Conservation (phyloP, 2,888 invertebrate genomes). For the Scaeva pyrastri region DNA sequence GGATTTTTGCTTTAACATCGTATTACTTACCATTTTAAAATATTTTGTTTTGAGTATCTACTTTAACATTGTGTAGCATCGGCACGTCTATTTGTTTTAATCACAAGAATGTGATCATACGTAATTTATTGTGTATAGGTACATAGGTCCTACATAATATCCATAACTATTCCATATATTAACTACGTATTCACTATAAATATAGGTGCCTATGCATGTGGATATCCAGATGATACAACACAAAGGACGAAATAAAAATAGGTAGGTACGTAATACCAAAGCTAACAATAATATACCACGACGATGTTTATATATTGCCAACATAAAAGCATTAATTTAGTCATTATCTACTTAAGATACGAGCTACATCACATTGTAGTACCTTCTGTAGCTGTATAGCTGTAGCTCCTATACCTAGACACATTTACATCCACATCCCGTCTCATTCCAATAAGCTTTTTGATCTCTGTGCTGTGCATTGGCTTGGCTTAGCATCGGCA, state of each 20-base stretch:
- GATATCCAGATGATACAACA: neutral
- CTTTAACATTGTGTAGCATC: too few species aligned
- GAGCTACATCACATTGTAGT: conserved; percentile 77
- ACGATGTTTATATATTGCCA: conserved; percentile 83
- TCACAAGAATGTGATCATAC: too few species aligned
- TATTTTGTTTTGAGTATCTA: too few species aligned
- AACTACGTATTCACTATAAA: too few species aligned
- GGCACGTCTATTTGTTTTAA: too few species aligned
- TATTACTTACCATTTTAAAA: too few species aligned
- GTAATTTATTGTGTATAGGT: too few species aligned
- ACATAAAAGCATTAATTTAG: conserved; percentile 84
- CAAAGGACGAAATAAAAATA: conserved; percentile 40
- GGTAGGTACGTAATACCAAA: conserved; percentile 63
- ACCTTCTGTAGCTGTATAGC: conserved; percentile 33
- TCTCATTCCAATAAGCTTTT: conserved; percentile 54
- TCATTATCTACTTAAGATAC: conserved; percentile 84
- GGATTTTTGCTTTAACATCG: too few species aligned
- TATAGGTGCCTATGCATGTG: too few species aligned
- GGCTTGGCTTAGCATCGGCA: conserved; percentile 6
- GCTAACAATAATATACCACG: conserved; percentile 74
- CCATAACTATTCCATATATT: too few species aligned
- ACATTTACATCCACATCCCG: conserved; percentile 56
- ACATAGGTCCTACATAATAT: neutral
- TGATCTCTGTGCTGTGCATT: conserved; percentile 41
- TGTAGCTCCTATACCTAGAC: too few species aligned